phyloP scores from a whole-genome alignment of 1,140 invertebrate genomes.

The Octopus bimaculoides region DNA sequence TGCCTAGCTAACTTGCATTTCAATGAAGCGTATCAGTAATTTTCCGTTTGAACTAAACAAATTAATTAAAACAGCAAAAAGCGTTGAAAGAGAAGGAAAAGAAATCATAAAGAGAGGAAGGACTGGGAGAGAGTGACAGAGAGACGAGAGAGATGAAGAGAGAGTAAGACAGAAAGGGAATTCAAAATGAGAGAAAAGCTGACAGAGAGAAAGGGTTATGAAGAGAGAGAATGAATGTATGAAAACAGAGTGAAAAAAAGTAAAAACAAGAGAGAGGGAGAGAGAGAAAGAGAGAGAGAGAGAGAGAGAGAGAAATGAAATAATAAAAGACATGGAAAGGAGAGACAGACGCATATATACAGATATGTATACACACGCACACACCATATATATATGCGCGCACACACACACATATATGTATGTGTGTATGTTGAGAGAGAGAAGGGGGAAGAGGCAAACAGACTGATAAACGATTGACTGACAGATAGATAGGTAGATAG shows the following conservation, averaged over 20 bases:
- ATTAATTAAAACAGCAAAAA: too few relatives aligned
- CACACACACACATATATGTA: not conserved
- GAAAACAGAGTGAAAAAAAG: constrained; percentile 9
- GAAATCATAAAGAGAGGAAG: not conserved
- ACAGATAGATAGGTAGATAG: too few relatives aligned
- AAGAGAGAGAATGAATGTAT: not conserved
- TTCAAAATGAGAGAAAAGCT: constrained; percentile 10
- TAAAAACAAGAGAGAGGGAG: not conserved
- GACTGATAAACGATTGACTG: too few relatives aligned
- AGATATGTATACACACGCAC: not conserved
- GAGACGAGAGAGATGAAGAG: constrained; percentile 9
- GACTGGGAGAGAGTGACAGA: not conserved
- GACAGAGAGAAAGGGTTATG: not conserved
- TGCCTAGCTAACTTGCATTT: too few relatives aligned
- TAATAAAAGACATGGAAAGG: not conserved
- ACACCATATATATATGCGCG: not conserved
- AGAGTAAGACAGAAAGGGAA: not conserved
- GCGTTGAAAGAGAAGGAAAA: not conserved
- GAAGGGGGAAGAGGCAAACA: too few relatives aligned
- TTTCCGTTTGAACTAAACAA: too few relatives aligned
- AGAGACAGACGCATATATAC: not conserved
- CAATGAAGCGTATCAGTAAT: too few relatives aligned
- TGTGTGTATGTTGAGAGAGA: too few relatives aligned
- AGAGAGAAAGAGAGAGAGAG: not conserved
- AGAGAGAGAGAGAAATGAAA: not conserved